A percentile compares a stretch with the other conserved stretches of the same genome.
Evolutionary conservation across 2,113 vertebrate genomes (phyloP).

Genomic region (Cairina moschata): DNA sequence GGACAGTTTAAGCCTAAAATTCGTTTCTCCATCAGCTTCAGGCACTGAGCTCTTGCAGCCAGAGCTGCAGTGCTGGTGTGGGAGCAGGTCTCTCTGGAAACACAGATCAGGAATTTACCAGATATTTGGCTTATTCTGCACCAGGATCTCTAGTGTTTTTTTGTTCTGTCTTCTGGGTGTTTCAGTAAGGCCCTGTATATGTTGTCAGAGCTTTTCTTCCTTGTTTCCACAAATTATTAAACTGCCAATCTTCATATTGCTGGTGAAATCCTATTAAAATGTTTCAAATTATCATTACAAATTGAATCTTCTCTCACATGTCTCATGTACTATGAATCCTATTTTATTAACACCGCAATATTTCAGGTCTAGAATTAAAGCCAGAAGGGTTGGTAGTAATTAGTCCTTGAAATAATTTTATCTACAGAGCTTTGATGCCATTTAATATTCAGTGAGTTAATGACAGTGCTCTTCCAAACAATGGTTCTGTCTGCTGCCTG

Average conservation of each 20-base stretch:
- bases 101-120: background rate
- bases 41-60: background rate
- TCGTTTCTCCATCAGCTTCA: background rate
- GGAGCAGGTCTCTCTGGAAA: background rate
- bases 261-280: constrained; percentile 44
- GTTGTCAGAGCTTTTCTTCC: background rate
- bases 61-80: background rate
- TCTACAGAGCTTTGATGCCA: constrained; percentile 16
- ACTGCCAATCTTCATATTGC: constrained; percentile 37
- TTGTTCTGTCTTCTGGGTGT: background rate
- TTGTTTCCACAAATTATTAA: constrained; percentile 13
- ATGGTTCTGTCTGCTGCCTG: background rate
- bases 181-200: background rate
- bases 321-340: constrained; percentile 17
- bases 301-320: constrained; percentile 16
- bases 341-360: constrained; percentile 12
- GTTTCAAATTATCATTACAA: constrained; percentile 45
- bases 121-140: background rate
- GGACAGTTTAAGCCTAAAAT: background rate
- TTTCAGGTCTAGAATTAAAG: constrained; percentile 49
- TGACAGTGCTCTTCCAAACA: background rate
- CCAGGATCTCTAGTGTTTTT: background rate
- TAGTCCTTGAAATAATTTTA: constrained; percentile 47
- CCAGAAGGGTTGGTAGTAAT: constrained; percentile 47
- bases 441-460: background rate